Evolutionary conservation across 1,140 invertebrate genomes (phyloP), one percentile per base, ranked within the genome.

Genomic region (Diprion similis): DNA sequence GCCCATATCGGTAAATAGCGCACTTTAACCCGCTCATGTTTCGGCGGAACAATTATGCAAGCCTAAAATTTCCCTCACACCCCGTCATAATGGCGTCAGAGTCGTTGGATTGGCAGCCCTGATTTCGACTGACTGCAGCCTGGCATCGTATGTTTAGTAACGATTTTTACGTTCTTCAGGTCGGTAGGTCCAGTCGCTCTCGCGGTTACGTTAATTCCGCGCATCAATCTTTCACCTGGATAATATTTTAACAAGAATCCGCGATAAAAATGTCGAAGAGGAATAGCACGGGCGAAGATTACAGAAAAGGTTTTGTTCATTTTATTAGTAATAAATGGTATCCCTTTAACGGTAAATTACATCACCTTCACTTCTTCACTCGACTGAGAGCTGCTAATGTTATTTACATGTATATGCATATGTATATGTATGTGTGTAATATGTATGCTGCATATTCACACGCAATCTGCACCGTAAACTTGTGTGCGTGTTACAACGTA

Each of bases 291-390:
- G 70, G 75, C 0, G 82, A 86, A 71, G 82, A 85, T 76, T 83
- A 85, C 77, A 86, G 82, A 87, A 88, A 88, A 88, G 87, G 87
- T 88, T 87, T 81, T 78, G 76, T 81, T 83, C 76, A 80, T 79
- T 85, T 82, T 80, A 77, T 79, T 19, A 64, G 59, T 81, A 77
- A 67, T 77, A 18, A 37, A 18, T n/a, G 15, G 15, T 13, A 17
- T 37, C 24, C 1, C 15, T 68, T 68, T 37, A 37, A 37, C 24
- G 24, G 24, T 37, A 37, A 37, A 37, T 37, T 37, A 37, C 24
- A 37, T 37, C 24, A 37, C 6, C 24, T 37, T 37, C 9, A 17
- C 24, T 19, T n/a, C 0, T 66, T 13, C n/a, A 3, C 13, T 17
- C n/a, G 46, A 37, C 17, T 73, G 48, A 72, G 48, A 72, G 70